Conservation (phyloP, 1,140 invertebrate species). For the Acromyrmex echinatior region DNA sequence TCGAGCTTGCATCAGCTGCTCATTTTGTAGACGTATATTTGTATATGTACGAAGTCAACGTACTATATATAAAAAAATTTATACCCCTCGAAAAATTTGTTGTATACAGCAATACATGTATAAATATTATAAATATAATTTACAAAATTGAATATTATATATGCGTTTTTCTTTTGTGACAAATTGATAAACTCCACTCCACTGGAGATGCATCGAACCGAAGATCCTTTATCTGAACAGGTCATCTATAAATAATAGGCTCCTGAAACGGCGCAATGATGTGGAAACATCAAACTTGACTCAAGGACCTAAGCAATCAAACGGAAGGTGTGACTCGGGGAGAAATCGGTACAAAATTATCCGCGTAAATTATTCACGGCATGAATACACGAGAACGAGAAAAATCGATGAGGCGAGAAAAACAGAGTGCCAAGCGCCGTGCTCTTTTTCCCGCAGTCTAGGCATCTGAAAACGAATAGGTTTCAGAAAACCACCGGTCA, state of each 20-base stretch:
- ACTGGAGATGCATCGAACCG: slow-evolving; percentile 45
- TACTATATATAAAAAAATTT: slow-evolving; percentile 14
- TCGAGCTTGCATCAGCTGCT: slow-evolving; percentile 50
- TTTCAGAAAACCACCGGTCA: slow-evolving; percentile 66
- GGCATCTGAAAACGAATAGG: slow-evolving; percentile 77
- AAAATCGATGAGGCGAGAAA: slow-evolving; percentile 49
- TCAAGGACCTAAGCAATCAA: slow-evolving; percentile 59
- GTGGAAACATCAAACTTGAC: slow-evolving; percentile 59
- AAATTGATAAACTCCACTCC: slow-evolving; percentile 42
- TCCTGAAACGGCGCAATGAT: slow-evolving; percentile 55
- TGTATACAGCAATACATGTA: neutral
- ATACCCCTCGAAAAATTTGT: neutral
- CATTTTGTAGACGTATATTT: slow-evolving; percentile 6
- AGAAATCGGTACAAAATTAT: slow-evolving; percentile 62
- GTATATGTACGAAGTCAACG: slow-evolving; percentile 1
- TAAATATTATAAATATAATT: slow-evolving; percentile 19
- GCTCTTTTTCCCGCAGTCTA: slow-evolving; percentile 24
- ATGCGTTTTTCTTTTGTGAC: slow-evolving; percentile 7
- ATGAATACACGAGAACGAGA: slow-evolving; percentile 24
- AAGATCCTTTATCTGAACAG: slow-evolving; percentile 55
- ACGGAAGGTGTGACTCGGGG: slow-evolving; percentile 40
- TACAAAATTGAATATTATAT: neutral
- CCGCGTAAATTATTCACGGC: slow-evolving; percentile 58
- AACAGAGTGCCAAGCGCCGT: slow-evolving; percentile 13
- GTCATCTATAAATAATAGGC: slow-evolving; percentile 62